Percentiles rank a stretch among this genome's conserved stretches.
These are phyloP conservation scores for Drosophila sucinea DNA, from an alignment of 1,140 invertebrate genomes.

Conservation along the genomic window DNA sequence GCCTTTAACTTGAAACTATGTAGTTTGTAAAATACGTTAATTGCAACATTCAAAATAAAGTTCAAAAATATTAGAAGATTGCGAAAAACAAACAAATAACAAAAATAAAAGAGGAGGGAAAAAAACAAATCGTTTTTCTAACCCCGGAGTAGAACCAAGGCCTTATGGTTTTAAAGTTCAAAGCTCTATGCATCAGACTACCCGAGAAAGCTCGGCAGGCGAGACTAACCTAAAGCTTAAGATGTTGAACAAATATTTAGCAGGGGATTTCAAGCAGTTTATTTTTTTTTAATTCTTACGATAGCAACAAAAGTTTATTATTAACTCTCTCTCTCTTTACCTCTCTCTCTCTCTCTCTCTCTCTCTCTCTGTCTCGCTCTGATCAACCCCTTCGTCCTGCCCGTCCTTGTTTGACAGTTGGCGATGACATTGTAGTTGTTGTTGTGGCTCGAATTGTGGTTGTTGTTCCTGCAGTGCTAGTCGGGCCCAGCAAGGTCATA, in stretches of 20 bases:
- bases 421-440: slow-evolving; percentile 20
- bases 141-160: slow-evolving; percentile 88
- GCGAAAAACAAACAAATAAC: background rate
- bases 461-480: slow-evolving; percentile 28
- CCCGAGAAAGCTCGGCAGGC: accelerated
- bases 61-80: slow-evolving; percentile 7
- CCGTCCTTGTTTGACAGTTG: slow-evolving; percentile 33
- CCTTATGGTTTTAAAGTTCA: slow-evolving; percentile 91
- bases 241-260: background rate
- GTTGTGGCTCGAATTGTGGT: slow-evolving; percentile 26
- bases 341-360: too few relatives aligned
- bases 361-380: slow-evolving; percentile 2
- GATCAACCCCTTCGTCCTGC: slow-evolving; percentile 51
- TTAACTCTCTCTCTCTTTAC: slow-evolving; percentile 1
- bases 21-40: slow-evolving; percentile 41
- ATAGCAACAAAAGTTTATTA: background rate
- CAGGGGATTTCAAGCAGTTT: slow-evolving; percentile 16
- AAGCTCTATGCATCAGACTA: slow-evolving; percentile 90
- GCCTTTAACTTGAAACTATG: slow-evolving; percentile 30
- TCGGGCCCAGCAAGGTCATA: slow-evolving; percentile 52
- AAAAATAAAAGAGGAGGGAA: background rate
- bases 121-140: slow-evolving; percentile 73
- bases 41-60: slow-evolving; percentile 38
- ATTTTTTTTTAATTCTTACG: slow-evolving; percentile 14
- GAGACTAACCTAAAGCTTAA: background rate